phyloP scores from a whole-genome alignment of 1,140 invertebrate species.

The Cepaea nemoralis region DNA sequence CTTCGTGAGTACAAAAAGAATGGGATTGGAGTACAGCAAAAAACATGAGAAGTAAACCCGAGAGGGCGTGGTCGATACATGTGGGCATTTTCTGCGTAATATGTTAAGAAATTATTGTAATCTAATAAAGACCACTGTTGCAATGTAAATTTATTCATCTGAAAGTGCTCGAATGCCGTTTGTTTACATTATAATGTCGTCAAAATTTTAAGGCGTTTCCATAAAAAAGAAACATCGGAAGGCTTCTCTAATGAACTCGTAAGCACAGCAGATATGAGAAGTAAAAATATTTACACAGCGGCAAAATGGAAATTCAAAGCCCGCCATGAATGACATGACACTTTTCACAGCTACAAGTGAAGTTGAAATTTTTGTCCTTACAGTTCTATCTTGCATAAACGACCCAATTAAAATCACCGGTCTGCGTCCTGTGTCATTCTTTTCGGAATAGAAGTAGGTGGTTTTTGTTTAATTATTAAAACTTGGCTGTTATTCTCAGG shows the following conservation, averaged over 20 bases:
- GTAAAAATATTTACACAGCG: constrained; percentile 24
- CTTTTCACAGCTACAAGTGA: constrained; percentile 12
- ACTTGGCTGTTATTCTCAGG: neutral
- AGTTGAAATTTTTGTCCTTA: neutral
- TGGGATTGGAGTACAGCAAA: too few relatives aligned
- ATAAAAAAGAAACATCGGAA: neutral
- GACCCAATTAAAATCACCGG: constrained; percentile 13
- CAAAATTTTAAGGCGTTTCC: neutral
- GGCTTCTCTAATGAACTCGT: constrained; percentile 22
- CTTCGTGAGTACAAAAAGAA: too few relatives aligned
- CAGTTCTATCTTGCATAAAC: neutral
- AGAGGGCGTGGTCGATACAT: too few relatives aligned
- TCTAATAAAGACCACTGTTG: neutral
- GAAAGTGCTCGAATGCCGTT: neutral
- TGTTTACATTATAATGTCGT: neutral
- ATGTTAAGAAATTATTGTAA: too few relatives aligned
- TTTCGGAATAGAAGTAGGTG: neutral
- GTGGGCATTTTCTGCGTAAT: too few relatives aligned
- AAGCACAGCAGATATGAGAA: neutral
- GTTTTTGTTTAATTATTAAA: neutral
- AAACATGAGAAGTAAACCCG: too few relatives aligned
- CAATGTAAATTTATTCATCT: neutral
- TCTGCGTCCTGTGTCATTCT: neutral
- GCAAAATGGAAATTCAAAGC: constrained; percentile 38
- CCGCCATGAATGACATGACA: constrained; percentile 12